Evolutionary conservation across 2,888 invertebrate genomes (phyloP).

Genomic region (Apeira syringaria): DNA sequence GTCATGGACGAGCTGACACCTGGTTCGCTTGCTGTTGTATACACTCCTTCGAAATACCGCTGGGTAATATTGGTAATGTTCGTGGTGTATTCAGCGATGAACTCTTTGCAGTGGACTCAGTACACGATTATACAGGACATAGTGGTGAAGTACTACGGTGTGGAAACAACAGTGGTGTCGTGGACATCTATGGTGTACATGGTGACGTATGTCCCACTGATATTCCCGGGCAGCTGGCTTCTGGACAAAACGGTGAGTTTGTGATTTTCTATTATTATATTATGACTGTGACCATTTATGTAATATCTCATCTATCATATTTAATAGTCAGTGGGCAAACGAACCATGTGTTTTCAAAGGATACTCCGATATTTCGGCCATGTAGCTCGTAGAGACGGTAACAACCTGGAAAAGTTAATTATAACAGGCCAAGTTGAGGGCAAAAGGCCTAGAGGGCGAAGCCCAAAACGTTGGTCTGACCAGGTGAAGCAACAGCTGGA

Average conservation of each 20-base stretch:
- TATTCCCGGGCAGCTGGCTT: conserved; percentile 98
- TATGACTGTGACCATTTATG: too few relatives aligned
- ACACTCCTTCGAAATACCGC: conserved; percentile 86
- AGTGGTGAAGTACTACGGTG: conserved; percentile 88
- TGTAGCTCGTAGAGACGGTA: too few relatives aligned
- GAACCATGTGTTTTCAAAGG: too few relatives aligned
- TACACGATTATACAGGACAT: conserved; percentile 95
- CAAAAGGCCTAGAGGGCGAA: too few relatives aligned
- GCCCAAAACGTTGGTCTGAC: too few relatives aligned
- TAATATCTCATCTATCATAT: too few relatives aligned
- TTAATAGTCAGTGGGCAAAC: too few relatives aligned
- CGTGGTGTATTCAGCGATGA: conserved; percentile 93
- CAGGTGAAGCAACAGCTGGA: too few relatives aligned
- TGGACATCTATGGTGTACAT: conserved; percentile 99
- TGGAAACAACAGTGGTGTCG: conserved; percentile 89
- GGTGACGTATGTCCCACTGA: conserved; percentile 97
- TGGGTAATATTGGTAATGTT: conserved; percentile 94
- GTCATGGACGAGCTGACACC: conserved; percentile 51
- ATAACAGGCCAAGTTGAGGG: too few relatives aligned
- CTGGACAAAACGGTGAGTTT: conserved; percentile 95
- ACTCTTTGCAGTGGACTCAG: conserved; percentile 98
- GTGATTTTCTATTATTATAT: neutral
- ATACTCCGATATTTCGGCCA: too few relatives aligned
- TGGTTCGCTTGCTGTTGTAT: conserved; percentile 40
- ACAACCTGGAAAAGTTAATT: too few relatives aligned